These are phyloP conservation scores for Eremobia ochroleuca DNA, from an alignment of 2,888 invertebrate species.

Conservation along the genomic window DNA sequence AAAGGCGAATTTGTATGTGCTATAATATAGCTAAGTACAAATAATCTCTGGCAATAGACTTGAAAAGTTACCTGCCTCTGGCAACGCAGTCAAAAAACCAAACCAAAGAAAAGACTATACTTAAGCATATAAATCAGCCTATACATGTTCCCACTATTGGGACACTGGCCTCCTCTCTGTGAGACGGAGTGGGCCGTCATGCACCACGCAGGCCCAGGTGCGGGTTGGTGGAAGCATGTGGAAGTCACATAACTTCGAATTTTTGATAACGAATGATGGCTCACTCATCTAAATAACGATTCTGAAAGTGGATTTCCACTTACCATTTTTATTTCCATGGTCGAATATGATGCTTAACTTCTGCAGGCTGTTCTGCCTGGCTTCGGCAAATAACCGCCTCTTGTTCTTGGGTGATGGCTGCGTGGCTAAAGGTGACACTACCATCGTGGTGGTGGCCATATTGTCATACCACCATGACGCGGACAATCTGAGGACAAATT, in stretches of 20 bases:
- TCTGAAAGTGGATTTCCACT: conserved; percentile 48
- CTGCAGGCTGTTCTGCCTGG: conserved; percentile 86
- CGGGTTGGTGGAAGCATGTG: neutral
- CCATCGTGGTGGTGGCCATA: conserved; percentile 87
- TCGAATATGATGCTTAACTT: conserved; percentile 88
- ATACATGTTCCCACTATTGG: neutral
- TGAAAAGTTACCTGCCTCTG: neutral
- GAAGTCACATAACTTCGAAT: neutral
- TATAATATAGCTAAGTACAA: neutral
- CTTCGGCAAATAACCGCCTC: conserved; percentile 85
- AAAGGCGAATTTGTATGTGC: neutral
- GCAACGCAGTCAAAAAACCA: no score
- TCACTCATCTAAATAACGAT: neutral
- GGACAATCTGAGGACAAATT: conserved; percentile 46
- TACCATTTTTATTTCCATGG: conserved; percentile 85
- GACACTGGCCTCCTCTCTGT: neutral
- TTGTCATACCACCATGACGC: conserved; percentile 68
- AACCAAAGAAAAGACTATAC: neutral
- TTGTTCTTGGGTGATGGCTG: conserved; percentile 87
- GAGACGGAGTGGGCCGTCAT: neutral
- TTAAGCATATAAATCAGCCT: neutral
- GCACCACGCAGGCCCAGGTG: neutral
- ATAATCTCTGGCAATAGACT: neutral
- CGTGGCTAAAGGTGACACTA: conserved; percentile 85
- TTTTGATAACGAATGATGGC: neutral